These are phyloP conservation scores for Coenobita brevimanus DNA, from an alignment of 1,140 invertebrate species.

Conservation along the genomic window DNA sequence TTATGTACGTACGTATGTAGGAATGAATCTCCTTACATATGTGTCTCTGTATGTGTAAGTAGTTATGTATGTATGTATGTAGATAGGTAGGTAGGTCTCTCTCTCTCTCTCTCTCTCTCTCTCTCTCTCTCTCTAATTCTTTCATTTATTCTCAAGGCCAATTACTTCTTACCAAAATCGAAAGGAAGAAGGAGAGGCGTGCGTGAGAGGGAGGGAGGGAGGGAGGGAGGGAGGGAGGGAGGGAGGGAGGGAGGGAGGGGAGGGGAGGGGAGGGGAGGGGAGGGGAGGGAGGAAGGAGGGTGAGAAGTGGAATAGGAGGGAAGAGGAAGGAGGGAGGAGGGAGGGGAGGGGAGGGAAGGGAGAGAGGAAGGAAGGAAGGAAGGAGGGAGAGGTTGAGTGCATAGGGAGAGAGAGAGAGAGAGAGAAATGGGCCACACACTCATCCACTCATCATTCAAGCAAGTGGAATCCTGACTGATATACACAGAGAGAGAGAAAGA, in stretches of 20 bases:
- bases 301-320: background rate
- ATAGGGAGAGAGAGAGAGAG: slow-evolving; percentile 1
- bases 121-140: too few relatives aligned
- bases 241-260: background rate
- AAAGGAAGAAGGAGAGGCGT: background rate
- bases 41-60: too few relatives aligned
- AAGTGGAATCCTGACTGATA: too few relatives aligned
- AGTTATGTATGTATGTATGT: too few relatives aligned
- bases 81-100: too few relatives aligned
- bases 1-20: too few relatives aligned
- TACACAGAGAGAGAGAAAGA: background rate
- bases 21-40: too few relatives aligned
- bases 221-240: slow-evolving; percentile 18
- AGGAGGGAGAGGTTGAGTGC: background rate
- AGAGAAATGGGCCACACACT: background rate
- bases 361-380: slow-evolving; percentile 4
- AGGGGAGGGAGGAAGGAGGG: background rate
- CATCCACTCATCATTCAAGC: background rate
- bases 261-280: background rate
- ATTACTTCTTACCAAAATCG: background rate
- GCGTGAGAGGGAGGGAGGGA: slow-evolving; percentile 16
- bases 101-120: too few relatives aligned
- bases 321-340: background rate
- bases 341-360: background rate
- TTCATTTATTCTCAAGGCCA: too few relatives aligned